Evolutionary conservation across 1,140 invertebrate genomes (phyloP), one percentile per base, ranked within the genome.

Genomic region (Ganaspis sp.): DNA sequence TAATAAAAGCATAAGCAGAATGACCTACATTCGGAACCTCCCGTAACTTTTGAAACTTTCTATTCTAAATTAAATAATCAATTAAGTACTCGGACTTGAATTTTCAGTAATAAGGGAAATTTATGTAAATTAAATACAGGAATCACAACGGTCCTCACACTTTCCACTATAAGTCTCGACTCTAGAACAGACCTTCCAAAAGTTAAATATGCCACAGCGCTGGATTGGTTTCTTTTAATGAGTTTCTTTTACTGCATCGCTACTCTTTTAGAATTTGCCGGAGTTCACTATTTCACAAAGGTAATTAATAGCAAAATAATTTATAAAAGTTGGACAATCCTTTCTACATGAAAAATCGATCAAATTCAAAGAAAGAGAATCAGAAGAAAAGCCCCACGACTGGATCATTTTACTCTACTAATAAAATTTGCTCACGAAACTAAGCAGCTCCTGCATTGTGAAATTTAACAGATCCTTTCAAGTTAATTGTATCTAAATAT

Each of bases 281-380:
- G 96, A 0, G 98, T 99, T 0, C 97, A 98, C 91, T 98, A 98
- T 88, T 98, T 98, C 84, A 98, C 97, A 0, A 98, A 98, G 93
- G 94, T 95, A 87, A 83, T 19, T 58, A 54, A 23, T 17, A 49
- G n/a, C 2, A 49, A 49, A 19, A 4, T 15, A 49, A 49, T 49
- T 49, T n/a, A 15, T 4, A 49, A 49, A n/a, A 17, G 12, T 49
- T n/a, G 2, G 29, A 34, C 29, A 2, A 34, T 34, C n/a, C n/a
- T n/a, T n/a, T n/a, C n/a, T n/a, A n/a, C n/a, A n/a, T n/a, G n/a
- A n/a, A n/a, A n/a, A n/a, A n/a, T n/a, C n/a, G n/a, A n/a, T 38
- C 15, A 38, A 58, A 12, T 15, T 45, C 42, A 69, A 58, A 69
- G 17, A 38, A 42, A 26, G n/a, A 21, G 34, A 37, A 58, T 12